Evolutionary conservation across 2,797 vertebrate genomes (phyloP).

Genomic region (Phrynocephalus vlangalii): DNA sequence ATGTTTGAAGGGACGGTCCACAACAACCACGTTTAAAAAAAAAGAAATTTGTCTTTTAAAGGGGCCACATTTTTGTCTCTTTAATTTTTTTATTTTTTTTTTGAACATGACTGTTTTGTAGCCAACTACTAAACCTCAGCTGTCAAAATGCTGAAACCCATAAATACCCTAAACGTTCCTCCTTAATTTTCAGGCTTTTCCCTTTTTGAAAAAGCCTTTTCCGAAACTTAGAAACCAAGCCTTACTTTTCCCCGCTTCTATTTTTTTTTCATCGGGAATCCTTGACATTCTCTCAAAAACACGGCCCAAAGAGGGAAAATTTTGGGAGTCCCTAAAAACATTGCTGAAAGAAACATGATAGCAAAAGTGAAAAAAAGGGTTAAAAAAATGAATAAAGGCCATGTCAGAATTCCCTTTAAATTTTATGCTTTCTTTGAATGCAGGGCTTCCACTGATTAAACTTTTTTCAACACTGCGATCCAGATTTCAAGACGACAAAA

Average conservation of each 20-base stretch:
- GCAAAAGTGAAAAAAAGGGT: background rate
- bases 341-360: conserved; percentile 31
- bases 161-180: background rate
- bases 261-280: conserved; percentile 85
- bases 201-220: conserved; percentile 83
- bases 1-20: no score
- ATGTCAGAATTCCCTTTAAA: background rate
- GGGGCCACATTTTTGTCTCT: no score
- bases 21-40: no score
- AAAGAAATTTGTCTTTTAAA: no score
- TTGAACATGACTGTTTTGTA: background rate
- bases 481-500: conserved; percentile 75
- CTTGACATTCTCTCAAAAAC: conserved; percentile 87
- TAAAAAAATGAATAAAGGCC: background rate
- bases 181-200: conserved; percentile 60
- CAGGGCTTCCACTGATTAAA: conserved; percentile 85
- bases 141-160: rapidly evolving
- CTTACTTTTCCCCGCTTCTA: conserved; percentile 82
- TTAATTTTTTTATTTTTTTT: no score
- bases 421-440: conserved; percentile 34
- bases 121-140: background rate
- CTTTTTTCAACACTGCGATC: conserved; percentile 83
- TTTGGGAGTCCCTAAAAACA: background rate
- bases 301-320: conserved; percentile 81
- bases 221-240: conserved; percentile 82